These are phyloP conservation scores for Riptortus pedestris DNA, from an alignment of 1,140 invertebrate genomes.

Conservation along the genomic window DNA sequence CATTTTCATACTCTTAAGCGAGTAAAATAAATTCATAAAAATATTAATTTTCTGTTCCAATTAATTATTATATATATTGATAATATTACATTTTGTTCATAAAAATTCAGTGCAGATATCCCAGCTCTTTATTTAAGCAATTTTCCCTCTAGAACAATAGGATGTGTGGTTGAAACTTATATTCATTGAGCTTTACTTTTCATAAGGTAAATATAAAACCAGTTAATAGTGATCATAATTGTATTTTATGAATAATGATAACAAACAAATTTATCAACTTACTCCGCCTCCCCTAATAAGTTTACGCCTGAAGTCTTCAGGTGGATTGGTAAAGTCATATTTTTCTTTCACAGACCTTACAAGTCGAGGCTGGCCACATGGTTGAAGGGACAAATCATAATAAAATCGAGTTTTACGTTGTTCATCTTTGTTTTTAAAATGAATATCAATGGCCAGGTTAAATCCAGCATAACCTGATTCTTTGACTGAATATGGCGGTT, in stretches of 20 bases:
- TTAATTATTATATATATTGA: too few relatives aligned
- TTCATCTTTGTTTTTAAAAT: conserved; percentile 83
- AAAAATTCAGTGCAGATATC: too few relatives aligned
- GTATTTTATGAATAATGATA: neutral
- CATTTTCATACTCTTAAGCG: too few relatives aligned
- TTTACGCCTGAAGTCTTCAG: conserved; percentile 79
- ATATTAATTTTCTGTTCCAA: too few relatives aligned
- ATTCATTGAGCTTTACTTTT: too few relatives aligned
- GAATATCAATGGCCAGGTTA: conserved; percentile 76
- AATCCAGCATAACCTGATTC: conserved; percentile 95
- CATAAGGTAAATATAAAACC: neutral
- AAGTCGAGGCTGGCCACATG: conserved; percentile 47
- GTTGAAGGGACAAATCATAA: conserved; percentile 77
- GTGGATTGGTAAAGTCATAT: conserved; percentile 70
- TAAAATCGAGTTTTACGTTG: conserved; percentile 72
- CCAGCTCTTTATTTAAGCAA: too few relatives aligned
- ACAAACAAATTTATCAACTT: conserved; percentile 33
- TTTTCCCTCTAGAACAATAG: too few relatives aligned
- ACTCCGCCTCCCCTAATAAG: conserved; percentile 78
- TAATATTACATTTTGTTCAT: too few relatives aligned
- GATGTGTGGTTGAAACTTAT: too few relatives aligned
- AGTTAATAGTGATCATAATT: neutral
- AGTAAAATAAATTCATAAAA: too few relatives aligned
- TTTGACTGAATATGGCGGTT: conserved; percentile 80
- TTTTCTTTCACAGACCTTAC: conserved; percentile 56